Percentiles rank a stretch among this genome's conserved stretches.
phyloP scores from a whole-genome alignment of 1,140 invertebrate species.

The Hycleus cichorii region DNA sequence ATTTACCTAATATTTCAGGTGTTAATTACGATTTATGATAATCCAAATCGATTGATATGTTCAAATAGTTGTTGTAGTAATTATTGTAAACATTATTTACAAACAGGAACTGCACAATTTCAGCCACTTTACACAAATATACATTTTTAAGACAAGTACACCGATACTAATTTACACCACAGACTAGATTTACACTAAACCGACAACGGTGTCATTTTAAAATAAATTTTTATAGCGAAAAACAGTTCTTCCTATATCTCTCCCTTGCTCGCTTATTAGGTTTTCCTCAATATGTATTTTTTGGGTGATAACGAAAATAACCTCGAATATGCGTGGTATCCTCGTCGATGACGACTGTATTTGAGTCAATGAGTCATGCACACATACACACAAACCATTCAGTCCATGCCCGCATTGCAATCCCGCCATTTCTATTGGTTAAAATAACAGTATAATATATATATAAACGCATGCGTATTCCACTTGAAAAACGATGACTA shows the following conservation, averaged over 20 bases:
- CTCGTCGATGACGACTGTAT: constrained; percentile 14
- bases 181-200: no score
- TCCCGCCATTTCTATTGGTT: constrained; percentile 17
- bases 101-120: constrained; percentile 16
- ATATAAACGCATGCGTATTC: constrained; percentile 8
- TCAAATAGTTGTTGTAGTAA: no score
- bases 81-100: constrained; percentile 18
- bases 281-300: no score
- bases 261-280: no score
- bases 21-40: no score
- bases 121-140: constrained; percentile 10
- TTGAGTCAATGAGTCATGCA: constrained; percentile 17
- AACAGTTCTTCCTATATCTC: no score
- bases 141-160: no score
- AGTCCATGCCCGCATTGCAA: constrained; percentile 21
- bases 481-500: constrained; percentile 3
- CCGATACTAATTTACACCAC: no score
- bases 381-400: constrained; percentile 17
- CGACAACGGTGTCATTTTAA: no score
- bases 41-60: no score
- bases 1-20: no score
- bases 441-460: constrained; percentile 1
- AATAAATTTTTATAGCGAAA: no score
- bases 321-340: constrained; percentile 10
- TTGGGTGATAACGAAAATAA: constrained; percentile 4